Evolutionary conservation across 2,888 invertebrate genomes (phyloP).

Genomic region (Drosophila crucigera): DNA sequence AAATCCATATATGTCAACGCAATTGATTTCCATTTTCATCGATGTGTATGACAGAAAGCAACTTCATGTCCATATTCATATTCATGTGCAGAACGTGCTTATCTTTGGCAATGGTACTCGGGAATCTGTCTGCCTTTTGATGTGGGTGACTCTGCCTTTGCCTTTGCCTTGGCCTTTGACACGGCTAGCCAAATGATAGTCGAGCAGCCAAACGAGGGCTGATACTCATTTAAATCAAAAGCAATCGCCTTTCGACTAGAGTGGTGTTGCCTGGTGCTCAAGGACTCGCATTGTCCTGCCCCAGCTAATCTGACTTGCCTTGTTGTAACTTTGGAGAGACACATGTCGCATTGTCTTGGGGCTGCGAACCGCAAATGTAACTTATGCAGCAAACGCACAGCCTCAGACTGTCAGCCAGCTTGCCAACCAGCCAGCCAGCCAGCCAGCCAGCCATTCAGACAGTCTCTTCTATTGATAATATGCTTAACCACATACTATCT

Average conservation of each 20-base stretch:
- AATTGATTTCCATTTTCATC: conserved; percentile 58
- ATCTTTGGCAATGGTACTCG: conserved; percentile 36
- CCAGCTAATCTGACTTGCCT: conserved; percentile 71
- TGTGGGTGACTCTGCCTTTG: conserved; percentile 35
- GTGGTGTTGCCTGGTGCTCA: conserved; percentile 10
- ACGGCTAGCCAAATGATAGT: not conserved
- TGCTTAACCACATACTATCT: conserved; percentile 59
- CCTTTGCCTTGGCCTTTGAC: not conserved
- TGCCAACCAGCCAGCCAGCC: not conserved
- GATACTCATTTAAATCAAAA: conserved; percentile 71
- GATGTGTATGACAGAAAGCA: conserved; percentile 26
- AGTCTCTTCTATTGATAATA: conserved; percentile 57
- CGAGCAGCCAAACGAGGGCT: conserved; percentile 19
- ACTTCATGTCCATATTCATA: conserved; percentile 47
- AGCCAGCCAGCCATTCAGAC: not conserved
- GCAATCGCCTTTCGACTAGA: conserved; percentile 49
- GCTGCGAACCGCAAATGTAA: conserved; percentile 50
- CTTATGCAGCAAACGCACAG: conserved; percentile 19
- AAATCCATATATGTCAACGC: conserved; percentile 27
- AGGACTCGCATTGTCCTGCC: conserved; percentile 35
- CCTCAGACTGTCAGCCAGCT: conserved; percentile 9
- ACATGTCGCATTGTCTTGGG: conserved; percentile 56
- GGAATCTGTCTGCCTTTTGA: conserved; percentile 43
- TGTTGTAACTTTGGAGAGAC: conserved; percentile 47
- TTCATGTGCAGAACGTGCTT: conserved; percentile 65